phyloP scores from a whole-genome alignment of 2,113 vertebrate species.

The Cheirogaleus medius region DNA sequence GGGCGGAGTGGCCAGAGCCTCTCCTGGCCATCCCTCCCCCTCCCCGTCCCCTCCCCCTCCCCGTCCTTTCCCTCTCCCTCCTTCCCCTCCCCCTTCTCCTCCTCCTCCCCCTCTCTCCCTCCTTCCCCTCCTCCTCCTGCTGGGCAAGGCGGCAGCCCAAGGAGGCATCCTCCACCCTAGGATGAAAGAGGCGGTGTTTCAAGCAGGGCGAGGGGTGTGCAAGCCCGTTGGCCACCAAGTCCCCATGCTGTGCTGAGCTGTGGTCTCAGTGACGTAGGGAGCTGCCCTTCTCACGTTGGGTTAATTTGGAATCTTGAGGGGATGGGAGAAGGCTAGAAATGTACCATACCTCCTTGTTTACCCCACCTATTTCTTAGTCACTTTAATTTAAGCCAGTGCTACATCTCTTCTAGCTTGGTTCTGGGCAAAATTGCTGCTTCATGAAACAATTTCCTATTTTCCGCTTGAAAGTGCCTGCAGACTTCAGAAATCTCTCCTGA shows the following conservation, averaged over 20 bases:
- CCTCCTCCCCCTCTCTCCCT: no score
- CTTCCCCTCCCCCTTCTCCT: not conserved
- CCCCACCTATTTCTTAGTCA: not conserved
- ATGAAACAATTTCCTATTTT: not conserved
- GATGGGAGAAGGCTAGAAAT: not conserved
- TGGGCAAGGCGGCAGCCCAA: not conserved
- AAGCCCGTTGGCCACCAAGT: not conserved
- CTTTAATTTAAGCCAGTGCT: not conserved
- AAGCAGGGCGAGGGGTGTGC: not conserved
- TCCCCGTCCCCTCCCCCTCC: no score
- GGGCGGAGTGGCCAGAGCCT: not conserved
- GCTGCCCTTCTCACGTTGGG: no score
- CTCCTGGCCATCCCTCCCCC: no score
- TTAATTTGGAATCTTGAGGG: not conserved
- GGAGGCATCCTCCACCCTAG: not conserved
- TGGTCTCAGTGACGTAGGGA: not conserved
- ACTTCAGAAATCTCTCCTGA: not conserved
- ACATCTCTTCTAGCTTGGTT: not conserved
- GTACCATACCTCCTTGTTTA: not conserved
- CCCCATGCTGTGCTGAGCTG: not conserved
- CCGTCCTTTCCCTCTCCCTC: no score
- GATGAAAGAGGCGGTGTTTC: not conserved
- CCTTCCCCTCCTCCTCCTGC: not conserved
- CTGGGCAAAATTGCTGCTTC: conserved; percentile 4
- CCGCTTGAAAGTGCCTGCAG: not conserved